phyloP scores from a whole-genome alignment of 2,113 vertebrate species.

The Pseudois nayaur region DNA sequence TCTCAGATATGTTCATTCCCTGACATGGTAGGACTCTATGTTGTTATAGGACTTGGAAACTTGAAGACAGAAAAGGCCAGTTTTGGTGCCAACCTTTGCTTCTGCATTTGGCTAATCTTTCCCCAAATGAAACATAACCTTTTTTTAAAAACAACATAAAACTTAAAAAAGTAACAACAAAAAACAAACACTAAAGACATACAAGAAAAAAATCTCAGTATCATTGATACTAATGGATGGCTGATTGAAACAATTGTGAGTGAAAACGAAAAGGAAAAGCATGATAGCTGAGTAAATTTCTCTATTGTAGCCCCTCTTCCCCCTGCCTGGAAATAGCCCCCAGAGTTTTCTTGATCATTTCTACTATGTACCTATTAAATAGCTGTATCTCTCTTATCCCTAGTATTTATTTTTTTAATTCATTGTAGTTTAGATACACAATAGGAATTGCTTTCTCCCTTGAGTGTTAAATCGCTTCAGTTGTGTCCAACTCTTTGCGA shows the following conservation, averaged over 20 bases:
- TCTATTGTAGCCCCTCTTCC: not conserved
- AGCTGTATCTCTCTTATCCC: not conserved
- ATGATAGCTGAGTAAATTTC: not conserved
- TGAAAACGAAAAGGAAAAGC: not conserved
- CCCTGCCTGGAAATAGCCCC: not conserved
- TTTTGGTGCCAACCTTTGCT: not conserved
- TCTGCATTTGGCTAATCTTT: not conserved
- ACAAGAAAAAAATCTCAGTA: not conserved
- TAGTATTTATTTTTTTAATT: not conserved
- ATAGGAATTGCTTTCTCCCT: not conserved
- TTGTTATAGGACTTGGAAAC: not conserved
- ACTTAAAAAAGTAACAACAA: not conserved
- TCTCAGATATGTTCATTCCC: not conserved
- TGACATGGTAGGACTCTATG: not conserved
- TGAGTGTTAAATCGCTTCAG: not conserved
- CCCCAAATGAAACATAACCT: not conserved
- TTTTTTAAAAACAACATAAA: not conserved
- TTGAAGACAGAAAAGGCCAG: not conserved
- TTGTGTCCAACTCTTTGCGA: not conserved
- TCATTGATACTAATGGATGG: not conserved
- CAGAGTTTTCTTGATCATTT: not conserved
- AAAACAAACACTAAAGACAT: not conserved
- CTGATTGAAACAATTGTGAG: not conserved
- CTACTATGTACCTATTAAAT: not conserved
- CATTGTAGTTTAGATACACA: not conserved